These are phyloP conservation scores for Halesus radiatus DNA, from an alignment of 1,140 invertebrate genomes.

Conservation along the genomic window DNA sequence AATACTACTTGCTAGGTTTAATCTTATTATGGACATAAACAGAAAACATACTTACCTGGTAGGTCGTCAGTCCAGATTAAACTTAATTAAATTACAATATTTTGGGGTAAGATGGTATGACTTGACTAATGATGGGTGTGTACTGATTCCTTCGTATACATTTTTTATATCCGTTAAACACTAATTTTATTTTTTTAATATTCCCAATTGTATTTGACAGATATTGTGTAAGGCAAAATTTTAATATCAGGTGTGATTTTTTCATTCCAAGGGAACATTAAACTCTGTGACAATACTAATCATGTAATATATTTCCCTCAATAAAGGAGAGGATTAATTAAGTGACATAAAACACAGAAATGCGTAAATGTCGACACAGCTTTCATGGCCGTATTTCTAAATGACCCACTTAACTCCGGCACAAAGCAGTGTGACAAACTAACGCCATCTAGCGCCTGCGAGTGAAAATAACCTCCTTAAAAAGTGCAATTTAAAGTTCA, in stretches of 20 bases:
- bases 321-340: slow-evolving; percentile 39
- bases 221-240: neutral
- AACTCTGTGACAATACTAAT: slow-evolving; percentile 8
- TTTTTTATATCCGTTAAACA: too few species aligned
- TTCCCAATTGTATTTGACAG: neutral
- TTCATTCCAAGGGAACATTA: neutral
- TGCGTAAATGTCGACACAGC: slow-evolving; percentile 16
- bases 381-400: slow-evolving; percentile 13
- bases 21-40: too few species aligned
- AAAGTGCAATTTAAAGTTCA: neutral
- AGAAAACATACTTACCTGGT: too few species aligned
- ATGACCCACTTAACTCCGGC: neutral
- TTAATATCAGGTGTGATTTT: neutral
- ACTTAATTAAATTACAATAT: too few species aligned
- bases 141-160: too few species aligned
- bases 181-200: too few species aligned
- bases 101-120: too few species aligned
- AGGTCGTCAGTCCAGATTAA: too few species aligned
- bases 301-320: slow-evolving; percentile 29
- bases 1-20: too few species aligned
- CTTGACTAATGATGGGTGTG: too few species aligned
- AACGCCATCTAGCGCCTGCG: slow-evolving; percentile 6
- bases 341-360: slow-evolving; percentile 30
- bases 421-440: neutral
- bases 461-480: neutral